These are phyloP conservation scores for Hoplodrina ambigua DNA, from an alignment of 2,888 invertebrate species.

Conservation along the genomic window DNA sequence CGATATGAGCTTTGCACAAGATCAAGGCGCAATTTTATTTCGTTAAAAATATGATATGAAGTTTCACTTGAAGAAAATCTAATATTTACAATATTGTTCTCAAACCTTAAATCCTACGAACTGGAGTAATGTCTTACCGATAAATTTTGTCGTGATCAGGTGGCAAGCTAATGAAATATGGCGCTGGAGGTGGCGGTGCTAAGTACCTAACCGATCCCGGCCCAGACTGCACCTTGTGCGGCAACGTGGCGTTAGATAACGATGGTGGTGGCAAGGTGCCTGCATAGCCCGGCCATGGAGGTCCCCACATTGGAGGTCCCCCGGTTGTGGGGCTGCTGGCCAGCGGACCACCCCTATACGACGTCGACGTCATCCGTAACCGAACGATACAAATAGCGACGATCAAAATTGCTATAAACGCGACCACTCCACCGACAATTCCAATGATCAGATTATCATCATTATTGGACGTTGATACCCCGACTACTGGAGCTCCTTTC, in stretches of 20 bases:
- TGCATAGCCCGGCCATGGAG: constrained; percentile 90
- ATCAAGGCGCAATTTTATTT: constrained; percentile 56
- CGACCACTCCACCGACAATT: constrained; percentile 98
- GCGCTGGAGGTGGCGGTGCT: constrained; percentile 91
- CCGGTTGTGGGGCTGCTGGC: constrained; percentile 91
- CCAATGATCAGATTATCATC: constrained; percentile 98
- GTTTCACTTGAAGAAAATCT: constrained; percentile 63
- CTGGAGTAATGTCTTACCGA: constrained; percentile 81
- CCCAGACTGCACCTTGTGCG: constrained; percentile 91
- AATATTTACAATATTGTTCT: constrained; percentile 73
- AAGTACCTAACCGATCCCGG: constrained; percentile 88
- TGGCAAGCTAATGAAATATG: constrained; percentile 92
- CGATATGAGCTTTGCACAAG: constrained; percentile 69
- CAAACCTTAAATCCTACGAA: constrained; percentile 37
- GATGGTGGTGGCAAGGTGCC: constrained; percentile 91
- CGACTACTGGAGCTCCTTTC: constrained; percentile 90
- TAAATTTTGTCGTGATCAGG: constrained; percentile 92
- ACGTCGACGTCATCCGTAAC: constrained; percentile 92
- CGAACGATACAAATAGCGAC: constrained; percentile 97
- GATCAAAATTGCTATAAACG: constrained; percentile 96
- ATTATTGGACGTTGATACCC: constrained; percentile 92
- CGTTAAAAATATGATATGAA: constrained; percentile 64
- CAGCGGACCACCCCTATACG: constrained; percentile 93
- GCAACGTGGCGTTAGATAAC: constrained; percentile 92
- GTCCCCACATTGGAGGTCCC: constrained; percentile 91